Evolutionary conservation across 2,113 vertebrate species (phyloP).

Genomic region (Microtus montanus): DNA sequence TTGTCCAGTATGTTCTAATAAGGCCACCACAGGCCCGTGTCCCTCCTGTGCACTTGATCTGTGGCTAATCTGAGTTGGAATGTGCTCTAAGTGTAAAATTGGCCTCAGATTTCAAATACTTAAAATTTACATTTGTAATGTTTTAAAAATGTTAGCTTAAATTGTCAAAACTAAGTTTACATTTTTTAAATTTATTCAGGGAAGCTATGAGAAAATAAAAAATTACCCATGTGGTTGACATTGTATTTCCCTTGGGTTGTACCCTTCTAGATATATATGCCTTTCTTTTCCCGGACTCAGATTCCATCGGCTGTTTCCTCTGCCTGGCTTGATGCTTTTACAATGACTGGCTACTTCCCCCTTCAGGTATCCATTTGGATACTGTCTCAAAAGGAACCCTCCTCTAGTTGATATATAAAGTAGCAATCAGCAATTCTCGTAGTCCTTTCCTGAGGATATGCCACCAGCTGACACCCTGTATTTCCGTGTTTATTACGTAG

Average conservation of each 20-base stretch:
- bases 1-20: neutral
- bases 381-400: neutral
- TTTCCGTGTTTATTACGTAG: neutral
- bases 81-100: neutral
- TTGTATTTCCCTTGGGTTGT: neutral
- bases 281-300: neutral
- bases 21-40: neutral
- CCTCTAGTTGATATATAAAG: neutral
- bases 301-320: neutral
- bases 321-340: neutral
- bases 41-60: neutral
- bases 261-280: neutral
- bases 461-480: neutral
- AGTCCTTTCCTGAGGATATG: neutral
- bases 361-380: neutral
- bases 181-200: conserved; percentile 17
- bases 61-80: neutral
- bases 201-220: neutral
- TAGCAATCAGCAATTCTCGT: no score
- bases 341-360: neutral
- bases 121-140: conserved; percentile 10
- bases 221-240: neutral
- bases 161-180: conserved; percentile 34
- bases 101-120: conserved; percentile 22
- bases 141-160: conserved; percentile 21